A percentile compares a stretch with the other conserved stretches of the same genome.
These are phyloP conservation scores for Crocuta crocuta DNA, from an alignment of 2,113 vertebrate species.

Conservation along the genomic window DNA sequence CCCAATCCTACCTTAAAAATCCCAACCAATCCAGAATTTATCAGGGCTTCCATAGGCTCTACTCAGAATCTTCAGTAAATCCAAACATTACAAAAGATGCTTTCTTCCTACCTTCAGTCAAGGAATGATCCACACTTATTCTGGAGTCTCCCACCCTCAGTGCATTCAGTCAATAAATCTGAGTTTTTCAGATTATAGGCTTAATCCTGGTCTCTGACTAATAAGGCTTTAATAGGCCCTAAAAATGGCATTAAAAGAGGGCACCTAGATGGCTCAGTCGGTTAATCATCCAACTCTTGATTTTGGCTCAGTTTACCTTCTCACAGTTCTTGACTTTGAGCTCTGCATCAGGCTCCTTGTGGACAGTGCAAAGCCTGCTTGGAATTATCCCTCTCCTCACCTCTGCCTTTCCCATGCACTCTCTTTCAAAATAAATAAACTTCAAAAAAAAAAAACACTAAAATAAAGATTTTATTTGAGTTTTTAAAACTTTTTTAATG, in stretches of 20 bases:
- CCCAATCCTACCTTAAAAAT: neutral
- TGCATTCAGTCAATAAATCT: neutral
- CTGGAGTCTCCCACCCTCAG: neutral
- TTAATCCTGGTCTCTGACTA: neutral
- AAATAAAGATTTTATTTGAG: constrained; percentile 34
- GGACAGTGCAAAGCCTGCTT: no score
- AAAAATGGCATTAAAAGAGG: neutral
- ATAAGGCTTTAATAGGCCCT: neutral
- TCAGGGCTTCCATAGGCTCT: neutral
- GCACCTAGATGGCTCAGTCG: no score
- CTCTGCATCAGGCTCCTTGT: no score
- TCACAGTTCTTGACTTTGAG: no score
- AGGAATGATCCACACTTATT: neutral
- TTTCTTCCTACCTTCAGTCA: neutral
- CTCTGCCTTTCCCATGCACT: no score
- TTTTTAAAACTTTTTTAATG: neutral
- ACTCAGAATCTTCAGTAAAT: constrained; percentile 14
- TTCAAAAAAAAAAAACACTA: neutral
- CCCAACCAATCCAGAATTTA: neutral
- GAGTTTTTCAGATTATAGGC: neutral
- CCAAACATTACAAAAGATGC: neutral
- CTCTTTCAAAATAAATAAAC: no score
- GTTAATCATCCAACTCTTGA: no score
- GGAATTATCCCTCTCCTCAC: no score
- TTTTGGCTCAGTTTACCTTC: no score